A percentile compares a stretch with the other conserved stretches of the same genome.
Evolutionary conservation across 2,888 invertebrate genomes (phyloP).

Genomic region (Rapana venosa): DNA sequence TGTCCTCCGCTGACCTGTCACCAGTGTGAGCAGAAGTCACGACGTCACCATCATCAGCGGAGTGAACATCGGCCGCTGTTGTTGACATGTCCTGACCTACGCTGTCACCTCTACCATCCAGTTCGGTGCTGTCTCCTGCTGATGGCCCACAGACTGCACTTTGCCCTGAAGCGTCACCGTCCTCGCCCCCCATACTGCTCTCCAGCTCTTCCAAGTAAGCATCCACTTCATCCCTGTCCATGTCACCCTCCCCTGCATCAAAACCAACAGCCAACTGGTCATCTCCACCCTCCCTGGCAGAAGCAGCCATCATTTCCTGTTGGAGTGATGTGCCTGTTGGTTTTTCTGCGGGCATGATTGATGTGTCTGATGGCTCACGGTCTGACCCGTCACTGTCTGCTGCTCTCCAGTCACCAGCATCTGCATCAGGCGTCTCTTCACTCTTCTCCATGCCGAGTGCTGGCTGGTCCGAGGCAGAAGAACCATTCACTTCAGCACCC

Average conservation of each 20-base stretch:
- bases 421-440: not conserved
- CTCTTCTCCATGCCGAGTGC: not conserved
- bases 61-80: not conserved
- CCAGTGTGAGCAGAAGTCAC: not conserved
- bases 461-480: not conserved
- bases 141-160: conserved; percentile 10
- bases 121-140: not conserved
- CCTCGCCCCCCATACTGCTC: conserved; percentile 7
- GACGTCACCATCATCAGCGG: not conserved
- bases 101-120: too few species aligned
- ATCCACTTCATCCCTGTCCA: conserved; percentile 61
- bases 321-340: not conserved
- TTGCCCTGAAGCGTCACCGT: not conserved
- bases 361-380: not conserved
- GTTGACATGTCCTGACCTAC: not conserved
- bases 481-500: not conserved
- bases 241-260: conserved; percentile 51
- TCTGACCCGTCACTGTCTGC: not conserved
- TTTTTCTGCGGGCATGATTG: too few species aligned
- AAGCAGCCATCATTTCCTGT: not conserved
- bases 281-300: not conserved
- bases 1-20: not conserved
- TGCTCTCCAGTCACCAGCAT: not conserved
- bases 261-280: conserved; percentile 45
- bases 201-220: conserved; percentile 58